Base-by-base conservation (phyloP, 2,797 vertebrate species). In the Enteromius unitaeniatus region DNA sequence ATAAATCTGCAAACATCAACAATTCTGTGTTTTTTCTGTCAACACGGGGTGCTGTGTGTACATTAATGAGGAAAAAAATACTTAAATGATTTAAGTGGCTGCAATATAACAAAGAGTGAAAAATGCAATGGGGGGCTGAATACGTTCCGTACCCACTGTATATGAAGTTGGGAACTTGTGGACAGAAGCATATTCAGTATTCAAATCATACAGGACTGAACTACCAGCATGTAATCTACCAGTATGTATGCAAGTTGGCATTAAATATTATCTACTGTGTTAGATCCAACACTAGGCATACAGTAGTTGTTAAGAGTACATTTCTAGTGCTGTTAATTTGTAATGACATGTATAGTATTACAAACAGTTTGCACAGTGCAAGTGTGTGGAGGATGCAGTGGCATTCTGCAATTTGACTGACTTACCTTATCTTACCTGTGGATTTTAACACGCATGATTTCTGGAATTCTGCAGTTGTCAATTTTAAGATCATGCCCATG, bases 401-500 rank as follows among this genome's bases (percentile, higher is more conserved):
- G 28, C 1, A 19, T 53, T 34, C 1, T 28, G 31, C 53, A 60
- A 26, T 76, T 4, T 75, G 31, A 1, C 53, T 26, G 15, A 0
- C 19, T 58, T 58, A 37, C 26, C 53, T 77, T 21, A 10, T 26
- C 23, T 26, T 42, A 47, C 2, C 23, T 47, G 14, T 78, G 5
- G 14, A 79, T 26, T 31, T 4, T 78, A 21, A 6, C 13, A 67
- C 13, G 10, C 23, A 19, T 40, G 34, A 6, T 64, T 19, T 64
- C 4, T 78, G 26, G 17, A 78, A 31, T 47, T 28, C 40, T 28
- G 28, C 17, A 6, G 8, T 47, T 64, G 62, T 21, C 45, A 21
- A 7, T 21, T 65, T 79, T 67, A n/a, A 72, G 37, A 81, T 60
- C 37, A n/a, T n/a, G 62, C 14, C 45, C 31, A 53, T 45, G 37